phyloP scores from a whole-genome alignment of 2,888 invertebrate genomes.

The Malachius bipustulatus region DNA sequence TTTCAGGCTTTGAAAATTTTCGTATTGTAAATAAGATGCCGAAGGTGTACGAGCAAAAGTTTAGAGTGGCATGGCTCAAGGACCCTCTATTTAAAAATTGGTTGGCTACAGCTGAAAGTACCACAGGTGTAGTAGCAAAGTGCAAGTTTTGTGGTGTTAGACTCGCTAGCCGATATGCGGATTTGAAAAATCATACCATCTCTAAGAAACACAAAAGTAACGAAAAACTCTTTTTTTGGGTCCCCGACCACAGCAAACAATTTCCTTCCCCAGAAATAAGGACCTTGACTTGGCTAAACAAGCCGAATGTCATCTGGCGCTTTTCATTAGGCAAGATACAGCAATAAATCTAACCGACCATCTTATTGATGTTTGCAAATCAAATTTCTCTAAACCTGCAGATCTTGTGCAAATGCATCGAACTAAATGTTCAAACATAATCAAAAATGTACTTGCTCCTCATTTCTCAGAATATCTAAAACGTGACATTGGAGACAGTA shows the following conservation, averaged over 20 bases:
- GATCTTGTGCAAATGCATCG: slow-evolving; percentile 7
- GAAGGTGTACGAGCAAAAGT: slow-evolving; percentile 14
- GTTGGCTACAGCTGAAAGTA: slow-evolving; percentile 8
- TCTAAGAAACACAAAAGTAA: slow-evolving; percentile 11
- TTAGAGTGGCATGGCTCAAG: slow-evolving; percentile 12
- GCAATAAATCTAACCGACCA: slow-evolving; percentile 11
- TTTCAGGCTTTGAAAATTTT: too few relatives aligned
- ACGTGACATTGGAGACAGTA: slow-evolving; percentile 4
- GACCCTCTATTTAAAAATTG: slow-evolving; percentile 12
- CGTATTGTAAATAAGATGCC: too few relatives aligned
- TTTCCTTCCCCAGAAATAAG: slow-evolving; percentile 9
- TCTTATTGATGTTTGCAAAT: slow-evolving; percentile 11
- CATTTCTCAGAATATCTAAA: slow-evolving; percentile 1
- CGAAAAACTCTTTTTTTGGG: slow-evolving; percentile 6
- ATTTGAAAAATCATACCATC: slow-evolving; percentile 11
- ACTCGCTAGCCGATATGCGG: slow-evolving; percentile 4
- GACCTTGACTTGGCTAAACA: slow-evolving; percentile 7
- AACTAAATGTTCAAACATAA: slow-evolving; percentile 8
- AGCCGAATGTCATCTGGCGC: slow-evolving; percentile 9
- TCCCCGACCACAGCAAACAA: slow-evolving; percentile 5
- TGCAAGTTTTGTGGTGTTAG: slow-evolving; percentile 11
- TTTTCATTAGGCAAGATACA: slow-evolving; percentile 12
- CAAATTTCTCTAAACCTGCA: too few relatives aligned
- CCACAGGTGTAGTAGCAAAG: slow-evolving; percentile 9
- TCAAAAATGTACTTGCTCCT: slow-evolving; percentile 2